Conservation (phyloP, 1,140 invertebrate species). For the Heliconius eleuchia region DNA sequence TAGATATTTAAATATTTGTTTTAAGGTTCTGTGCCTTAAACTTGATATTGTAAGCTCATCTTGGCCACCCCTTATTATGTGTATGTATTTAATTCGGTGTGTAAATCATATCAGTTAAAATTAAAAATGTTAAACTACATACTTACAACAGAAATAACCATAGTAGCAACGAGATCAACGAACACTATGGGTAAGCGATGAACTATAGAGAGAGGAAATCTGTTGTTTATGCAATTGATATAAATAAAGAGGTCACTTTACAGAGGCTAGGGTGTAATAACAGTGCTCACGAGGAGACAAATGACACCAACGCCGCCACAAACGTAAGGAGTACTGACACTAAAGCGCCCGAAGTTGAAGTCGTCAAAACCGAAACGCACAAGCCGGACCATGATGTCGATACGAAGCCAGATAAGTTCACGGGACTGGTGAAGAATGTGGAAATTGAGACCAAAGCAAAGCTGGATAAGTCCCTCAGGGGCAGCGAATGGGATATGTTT, state of each 20-base stretch:
- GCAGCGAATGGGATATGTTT: slow-evolving; percentile 92
- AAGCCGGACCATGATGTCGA: slow-evolving; percentile 15
- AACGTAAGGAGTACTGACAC: neutral
- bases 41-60: neutral
- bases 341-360: slow-evolving; percentile 21
- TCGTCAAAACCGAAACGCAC: slow-evolving; percentile 20
- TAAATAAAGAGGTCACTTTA: slow-evolving; percentile 23
- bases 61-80: neutral
- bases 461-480: slow-evolving; percentile 68
- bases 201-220: neutral
- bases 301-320: slow-evolving; percentile 20
- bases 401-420: slow-evolving; percentile 21
- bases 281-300: slow-evolving; percentile 22
- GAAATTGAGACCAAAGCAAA: slow-evolving; percentile 44
- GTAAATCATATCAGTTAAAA: neutral
- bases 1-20: neutral
- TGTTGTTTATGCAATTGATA: neutral
- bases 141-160: neutral
- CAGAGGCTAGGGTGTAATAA: slow-evolving; percentile 42
- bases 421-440: slow-evolving; percentile 23
- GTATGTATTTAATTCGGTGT: neutral
- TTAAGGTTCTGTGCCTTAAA: no score
- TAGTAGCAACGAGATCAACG: neutral
- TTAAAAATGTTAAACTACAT: neutral
- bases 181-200: neutral